These are phyloP conservation scores for Astropecten irregularis DNA, from an alignment of 53 echinoderm and acorn worm genomes.

Conservation along the genomic window DNA sequence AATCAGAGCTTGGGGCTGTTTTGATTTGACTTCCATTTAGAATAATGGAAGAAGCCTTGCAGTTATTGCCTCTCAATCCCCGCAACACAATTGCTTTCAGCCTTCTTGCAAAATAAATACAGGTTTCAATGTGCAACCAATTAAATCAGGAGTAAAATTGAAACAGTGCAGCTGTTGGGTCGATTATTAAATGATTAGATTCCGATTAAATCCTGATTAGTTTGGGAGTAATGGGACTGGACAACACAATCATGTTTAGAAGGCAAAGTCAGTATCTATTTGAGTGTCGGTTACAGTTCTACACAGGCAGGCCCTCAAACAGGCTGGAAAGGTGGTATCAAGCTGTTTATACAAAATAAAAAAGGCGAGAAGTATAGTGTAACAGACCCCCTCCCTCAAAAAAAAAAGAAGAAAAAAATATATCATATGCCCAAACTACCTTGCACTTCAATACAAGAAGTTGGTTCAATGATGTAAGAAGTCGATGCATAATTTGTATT, in stretches of 20 bases:
- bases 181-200: constrained; percentile 60
- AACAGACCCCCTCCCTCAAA: no score
- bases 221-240: constrained; percentile 41
- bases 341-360: constrained; percentile 4
- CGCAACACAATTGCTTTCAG: constrained; percentile 42
- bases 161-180: constrained; percentile 47
- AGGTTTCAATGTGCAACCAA: constrained; percentile 46
- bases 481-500: no score
- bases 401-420: no score
- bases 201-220: constrained; percentile 53
- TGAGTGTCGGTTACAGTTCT: constrained; percentile 22
- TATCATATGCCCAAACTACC: no score
- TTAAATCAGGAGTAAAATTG: constrained; percentile 24
- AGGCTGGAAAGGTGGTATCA: background rate
- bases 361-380: no score
- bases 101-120: constrained; percentile 52
- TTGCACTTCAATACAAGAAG: no score
- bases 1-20: constrained; percentile 31
- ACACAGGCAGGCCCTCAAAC: background rate
- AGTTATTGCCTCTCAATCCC: constrained; percentile 44
- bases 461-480: no score
- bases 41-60: constrained; percentile 28
- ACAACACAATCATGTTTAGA: constrained; percentile 26
- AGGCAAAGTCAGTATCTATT: background rate
- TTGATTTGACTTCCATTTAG: constrained; percentile 36